Base-by-base conservation (phyloP, 2,113 vertebrate species). In the Phalacrocorax carbo region DNA sequence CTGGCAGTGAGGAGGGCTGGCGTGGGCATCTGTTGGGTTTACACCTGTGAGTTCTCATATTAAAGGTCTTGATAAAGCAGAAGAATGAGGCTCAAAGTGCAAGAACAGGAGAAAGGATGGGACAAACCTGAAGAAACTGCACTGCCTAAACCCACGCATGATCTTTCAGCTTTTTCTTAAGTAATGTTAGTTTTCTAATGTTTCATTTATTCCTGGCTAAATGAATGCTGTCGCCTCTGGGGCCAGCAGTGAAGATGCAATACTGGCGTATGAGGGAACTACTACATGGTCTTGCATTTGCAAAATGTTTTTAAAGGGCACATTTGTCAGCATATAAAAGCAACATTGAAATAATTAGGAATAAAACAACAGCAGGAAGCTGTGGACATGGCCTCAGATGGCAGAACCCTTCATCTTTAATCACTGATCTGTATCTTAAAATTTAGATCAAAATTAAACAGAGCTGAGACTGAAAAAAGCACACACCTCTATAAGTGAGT, bases 231-330 rank as follows among this genome's bases (percentile, higher is more conserved):
- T 15, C 1, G 2, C 40, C 36, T 42, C 54, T 0, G 1, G 52
- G 82, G 65, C 44, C 65, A 22, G 75, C 0, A 0, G 10, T 19
- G 64, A 65, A 23, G 79, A 61, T 52, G 36, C 68, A 21, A 0
- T 25, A 64, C 49, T 40, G 80, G 26, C 46, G 42, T 26, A 6
- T 2, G 32, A 79, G 36, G 72, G 72, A 89, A 6, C 38, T 3
- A 3, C 29, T 46, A 7, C 83, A 30, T 0, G 0, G 51, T 36
- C 44, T 69, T 48, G 57, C 46, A 13, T 64, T 72, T 85, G 48
- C 32, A 79, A 87, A 66, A n/a, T 22, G 26, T 16, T 82, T 87
- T 49, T 30, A 68, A 87, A 76, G 15, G 27, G 57, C 15, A 2
- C 7, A 15, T 85, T 71, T 87, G 61, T 55, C 3, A 3, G 70